Evolutionary conservation across 2,113 vertebrate genomes (phyloP).

Genomic region (Telmatochromis sp.): DNA sequence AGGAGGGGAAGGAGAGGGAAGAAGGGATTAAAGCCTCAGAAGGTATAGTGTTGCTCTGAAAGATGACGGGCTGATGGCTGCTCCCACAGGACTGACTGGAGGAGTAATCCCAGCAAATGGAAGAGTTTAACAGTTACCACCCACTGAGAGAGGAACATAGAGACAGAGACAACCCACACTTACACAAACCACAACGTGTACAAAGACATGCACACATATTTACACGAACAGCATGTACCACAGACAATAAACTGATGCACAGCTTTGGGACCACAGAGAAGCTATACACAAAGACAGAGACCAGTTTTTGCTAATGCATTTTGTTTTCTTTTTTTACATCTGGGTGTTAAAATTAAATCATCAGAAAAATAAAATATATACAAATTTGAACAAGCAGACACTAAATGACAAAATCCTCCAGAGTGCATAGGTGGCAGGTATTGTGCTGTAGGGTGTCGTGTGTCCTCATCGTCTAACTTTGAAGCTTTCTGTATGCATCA

Average conservation of each 20-base stretch:
- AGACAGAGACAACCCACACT: neutral
- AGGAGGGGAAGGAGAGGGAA: constrained; percentile 11
- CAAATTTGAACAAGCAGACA: neutral
- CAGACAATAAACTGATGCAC: neutral
- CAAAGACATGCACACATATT: neutral
- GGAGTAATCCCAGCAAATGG: constrained; percentile 60
- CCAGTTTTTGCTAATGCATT: neutral
- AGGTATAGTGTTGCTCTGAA: constrained; percentile 42
- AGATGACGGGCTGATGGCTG: constrained; percentile 49
- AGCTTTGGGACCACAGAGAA: neutral
- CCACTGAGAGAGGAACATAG: constrained; percentile 23
- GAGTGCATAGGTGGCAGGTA: neutral
- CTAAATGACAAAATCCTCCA: neutral
- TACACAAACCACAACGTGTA: neutral
- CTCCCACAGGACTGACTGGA: constrained; percentile 41
- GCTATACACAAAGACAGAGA: neutral
- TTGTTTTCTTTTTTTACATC: neutral
- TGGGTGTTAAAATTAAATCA: neutral
- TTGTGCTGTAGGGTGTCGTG: neutral
- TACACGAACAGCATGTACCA: neutral
- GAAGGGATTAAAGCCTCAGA: constrained; percentile 62
- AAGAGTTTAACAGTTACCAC: constrained; percentile 59
- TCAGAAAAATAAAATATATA: neutral
- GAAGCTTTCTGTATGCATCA: constrained; percentile 6
- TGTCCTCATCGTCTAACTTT: neutral